Conservation (phyloP, 2,888 invertebrate genomes). For the Nomada hirtipes region DNA sequence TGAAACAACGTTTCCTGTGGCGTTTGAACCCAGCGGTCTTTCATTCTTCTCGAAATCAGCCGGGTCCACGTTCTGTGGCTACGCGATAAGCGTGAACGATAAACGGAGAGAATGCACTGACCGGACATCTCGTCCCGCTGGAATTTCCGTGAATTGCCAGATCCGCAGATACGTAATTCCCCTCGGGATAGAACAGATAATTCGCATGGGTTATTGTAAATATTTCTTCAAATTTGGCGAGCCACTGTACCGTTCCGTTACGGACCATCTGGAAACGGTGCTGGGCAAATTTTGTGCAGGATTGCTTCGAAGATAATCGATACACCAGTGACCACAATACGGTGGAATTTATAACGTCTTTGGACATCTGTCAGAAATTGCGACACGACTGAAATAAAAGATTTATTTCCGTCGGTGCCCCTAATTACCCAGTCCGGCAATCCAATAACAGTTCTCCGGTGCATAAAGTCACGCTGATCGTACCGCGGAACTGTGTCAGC, state of each 20-base stretch:
- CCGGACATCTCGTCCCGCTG: conserved; percentile 60
- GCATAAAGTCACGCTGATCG: conserved; percentile 42
- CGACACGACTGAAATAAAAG: conserved; percentile 15
- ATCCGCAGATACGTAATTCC: conserved; percentile 29
- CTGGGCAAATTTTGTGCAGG: neutral
- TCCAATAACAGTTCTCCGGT: conserved; percentile 2
- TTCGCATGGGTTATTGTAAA: conserved; percentile 6
- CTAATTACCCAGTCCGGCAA: conserved; percentile 47
- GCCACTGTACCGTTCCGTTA: no score
- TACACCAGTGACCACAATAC: no score
- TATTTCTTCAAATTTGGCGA: conserved; percentile 9
- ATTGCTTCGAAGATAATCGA: neutral
- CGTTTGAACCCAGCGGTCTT: neutral
- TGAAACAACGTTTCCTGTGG: conserved; percentile 37
- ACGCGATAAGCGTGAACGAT: conserved; percentile 58
- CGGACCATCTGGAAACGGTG: neutral
- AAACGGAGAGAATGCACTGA: conserved; percentile 46
- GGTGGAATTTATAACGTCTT: conserved; percentile 23
- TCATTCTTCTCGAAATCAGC: conserved; percentile 28
- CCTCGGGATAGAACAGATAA: neutral
- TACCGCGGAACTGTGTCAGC: neutral
- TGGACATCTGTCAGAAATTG: conserved; percentile 42
- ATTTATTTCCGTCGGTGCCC: conserved; percentile 31
- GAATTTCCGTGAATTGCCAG: conserved; percentile 42
- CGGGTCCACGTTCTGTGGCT: conserved; percentile 25